These are phyloP conservation scores for Zapus hudsonius DNA, from an alignment of 2,113 vertebrate genomes.

Conservation along the genomic window DNA sequence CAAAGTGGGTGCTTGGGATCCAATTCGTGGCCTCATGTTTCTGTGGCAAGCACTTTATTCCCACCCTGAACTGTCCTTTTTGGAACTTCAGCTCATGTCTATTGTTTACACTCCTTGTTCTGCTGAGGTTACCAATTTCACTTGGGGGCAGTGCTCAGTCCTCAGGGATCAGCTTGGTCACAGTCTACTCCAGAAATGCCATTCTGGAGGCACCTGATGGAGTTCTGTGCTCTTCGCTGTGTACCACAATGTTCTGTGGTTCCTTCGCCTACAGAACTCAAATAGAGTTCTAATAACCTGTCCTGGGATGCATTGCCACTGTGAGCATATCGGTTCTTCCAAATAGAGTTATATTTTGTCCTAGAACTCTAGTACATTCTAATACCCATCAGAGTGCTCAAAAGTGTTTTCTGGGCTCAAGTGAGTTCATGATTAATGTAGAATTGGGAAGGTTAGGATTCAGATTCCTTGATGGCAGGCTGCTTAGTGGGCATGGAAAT, in stretches of 20 bases:
- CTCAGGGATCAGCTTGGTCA: not conserved
- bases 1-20: too few species aligned
- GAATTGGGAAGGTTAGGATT: not conserved
- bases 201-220: not conserved
- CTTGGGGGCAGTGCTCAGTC: not conserved
- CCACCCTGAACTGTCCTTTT: not conserved
- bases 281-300: not conserved
- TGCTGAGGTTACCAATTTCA: not conserved
- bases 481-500: not conserved
- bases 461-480: not conserved
- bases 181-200: not conserved
- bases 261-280: not conserved
- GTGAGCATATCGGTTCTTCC: not conserved
- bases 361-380: slow-evolving; percentile 11
- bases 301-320: not conserved
- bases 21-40: too few species aligned
- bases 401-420: not conserved
- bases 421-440: not conserved
- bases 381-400: not conserved
- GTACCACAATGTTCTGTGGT: not conserved
- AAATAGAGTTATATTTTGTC: not conserved
- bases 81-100: not conserved
- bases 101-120: not conserved
- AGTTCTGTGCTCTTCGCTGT: not conserved
- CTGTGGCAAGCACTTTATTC: too few species aligned